Evolutionary conservation across 2,113 vertebrate species (phyloP).

Genomic region (Opisthocomus hoazin): DNA sequence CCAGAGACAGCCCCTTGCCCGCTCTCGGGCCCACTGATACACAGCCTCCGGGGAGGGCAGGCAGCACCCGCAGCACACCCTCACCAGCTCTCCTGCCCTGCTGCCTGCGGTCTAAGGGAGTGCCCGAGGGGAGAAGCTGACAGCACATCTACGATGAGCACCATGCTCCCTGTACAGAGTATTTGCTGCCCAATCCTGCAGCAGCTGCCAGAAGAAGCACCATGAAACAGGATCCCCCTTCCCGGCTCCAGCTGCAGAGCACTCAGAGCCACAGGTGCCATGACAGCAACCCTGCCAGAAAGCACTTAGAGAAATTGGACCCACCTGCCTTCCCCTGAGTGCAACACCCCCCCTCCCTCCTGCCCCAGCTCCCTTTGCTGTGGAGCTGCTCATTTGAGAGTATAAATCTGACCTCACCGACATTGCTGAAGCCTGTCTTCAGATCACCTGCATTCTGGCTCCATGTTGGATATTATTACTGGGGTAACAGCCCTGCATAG

Average conservation of each 20-base stretch:
- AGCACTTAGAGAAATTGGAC: not conserved
- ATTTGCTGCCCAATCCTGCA: not conserved
- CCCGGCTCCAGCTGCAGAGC: not conserved
- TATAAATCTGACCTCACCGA: not conserved
- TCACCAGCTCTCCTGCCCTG: not conserved
- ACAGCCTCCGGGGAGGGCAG: too few species aligned
- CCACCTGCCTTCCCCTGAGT: not conserved
- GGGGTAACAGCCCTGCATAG: too few species aligned
- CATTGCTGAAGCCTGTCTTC: rapidly evolving
- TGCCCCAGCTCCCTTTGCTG: not conserved
- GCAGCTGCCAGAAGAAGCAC: not conserved
- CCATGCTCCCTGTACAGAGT: not conserved
- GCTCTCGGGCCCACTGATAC: not conserved
- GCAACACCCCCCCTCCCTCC: not conserved
- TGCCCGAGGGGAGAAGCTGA: not conserved
- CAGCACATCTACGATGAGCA: not conserved
- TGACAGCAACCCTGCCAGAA: not conserved
- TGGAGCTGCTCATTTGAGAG: not conserved
- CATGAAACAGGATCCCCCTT: not conserved
- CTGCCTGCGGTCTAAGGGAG: not conserved
- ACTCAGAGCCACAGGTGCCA: not conserved
- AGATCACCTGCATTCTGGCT: not conserved
- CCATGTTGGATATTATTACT: rapidly evolving
- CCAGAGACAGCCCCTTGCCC: not conserved
- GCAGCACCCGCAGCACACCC: not conserved